Base-by-base conservation (phyloP, 2,888 invertebrate genomes). In the Oligia latruncula region DNA sequence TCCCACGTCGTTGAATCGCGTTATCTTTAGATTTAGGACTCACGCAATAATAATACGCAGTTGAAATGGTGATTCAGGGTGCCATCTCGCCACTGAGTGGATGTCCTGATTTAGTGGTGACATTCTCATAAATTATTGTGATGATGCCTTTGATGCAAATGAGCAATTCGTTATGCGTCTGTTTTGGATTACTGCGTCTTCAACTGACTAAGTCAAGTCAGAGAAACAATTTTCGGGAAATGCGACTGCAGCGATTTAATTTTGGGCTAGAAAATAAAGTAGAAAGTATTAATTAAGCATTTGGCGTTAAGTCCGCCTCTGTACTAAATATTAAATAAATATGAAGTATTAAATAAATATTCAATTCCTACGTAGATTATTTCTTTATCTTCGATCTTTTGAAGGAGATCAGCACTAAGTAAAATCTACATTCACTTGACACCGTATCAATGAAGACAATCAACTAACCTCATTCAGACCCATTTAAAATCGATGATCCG, bases 1-100 rank as follows among this genome's bases (percentile, higher is more conserved):
- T 94, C 94, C 94, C 93, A 95, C 92, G 95, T 95, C 96, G 95
- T 91, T 91, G 86, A 87, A 87, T 86, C 91, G 90, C 94, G 94
- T 95, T 96, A 95, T 94, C 94, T 94, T 93, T 93, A 95, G 95
- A 96, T 96, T 96, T 96, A 96, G 92, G 89, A 93, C 90, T 93
- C 90, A 90, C 89, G 94, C 92, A 93, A 93, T 95, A 91, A 91
- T 95, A 94, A 93, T 91, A 90, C 87, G 90, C 87, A 81, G 89
- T 87, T 81, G 87, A 90, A 90, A 91, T 91, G 92, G 92, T 92
- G 91, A 92, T 92, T 90, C 87, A 87, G 81, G 80, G 80, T 71
- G 86, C 84, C 90, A 86, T 87, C 84, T 81, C 70, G 78, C 74
- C 49, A 46, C 78, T 73, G 77, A 82, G 75, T 70, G 85, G 82